phyloP scores from a whole-genome alignment of 2,797 vertebrate species.

The Streptopelia turtur region DNA sequence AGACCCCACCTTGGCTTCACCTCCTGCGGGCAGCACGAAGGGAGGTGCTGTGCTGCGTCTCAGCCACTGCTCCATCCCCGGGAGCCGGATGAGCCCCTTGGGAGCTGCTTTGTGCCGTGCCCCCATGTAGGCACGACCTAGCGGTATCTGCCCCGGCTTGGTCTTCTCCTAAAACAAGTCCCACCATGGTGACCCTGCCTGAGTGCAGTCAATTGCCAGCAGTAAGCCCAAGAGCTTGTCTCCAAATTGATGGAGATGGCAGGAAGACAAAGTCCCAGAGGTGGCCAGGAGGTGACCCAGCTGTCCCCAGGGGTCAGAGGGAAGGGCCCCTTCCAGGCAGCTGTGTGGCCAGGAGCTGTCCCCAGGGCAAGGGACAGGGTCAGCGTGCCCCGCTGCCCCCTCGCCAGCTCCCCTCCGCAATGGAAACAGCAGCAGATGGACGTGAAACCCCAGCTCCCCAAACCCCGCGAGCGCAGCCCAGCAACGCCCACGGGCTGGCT shows the following conservation, averaged over 20 bases:
- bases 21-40: neutral
- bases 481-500: neutral
- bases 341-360: neutral
- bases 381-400: fast-evolving
- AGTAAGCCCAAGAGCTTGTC: neutral
- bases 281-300: neutral
- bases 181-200: neutral
- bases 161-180: neutral
- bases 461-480: neutral
- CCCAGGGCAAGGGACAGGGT: neutral
- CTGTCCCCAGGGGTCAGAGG: neutral
- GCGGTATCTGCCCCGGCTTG: neutral
- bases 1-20: neutral
- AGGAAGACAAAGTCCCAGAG: neutral
- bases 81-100: neutral
- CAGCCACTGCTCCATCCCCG: neutral
- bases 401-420: neutral
- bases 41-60: neutral
- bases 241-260: neutral
- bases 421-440: fast-evolving
- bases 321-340: neutral
- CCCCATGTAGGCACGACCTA: fast-evolving
- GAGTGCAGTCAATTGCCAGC: neutral
- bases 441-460: neutral
- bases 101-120: neutral